Conservation (phyloP, 2,113 vertebrate species). For the Misgurnus anguillicaudatus region DNA sequence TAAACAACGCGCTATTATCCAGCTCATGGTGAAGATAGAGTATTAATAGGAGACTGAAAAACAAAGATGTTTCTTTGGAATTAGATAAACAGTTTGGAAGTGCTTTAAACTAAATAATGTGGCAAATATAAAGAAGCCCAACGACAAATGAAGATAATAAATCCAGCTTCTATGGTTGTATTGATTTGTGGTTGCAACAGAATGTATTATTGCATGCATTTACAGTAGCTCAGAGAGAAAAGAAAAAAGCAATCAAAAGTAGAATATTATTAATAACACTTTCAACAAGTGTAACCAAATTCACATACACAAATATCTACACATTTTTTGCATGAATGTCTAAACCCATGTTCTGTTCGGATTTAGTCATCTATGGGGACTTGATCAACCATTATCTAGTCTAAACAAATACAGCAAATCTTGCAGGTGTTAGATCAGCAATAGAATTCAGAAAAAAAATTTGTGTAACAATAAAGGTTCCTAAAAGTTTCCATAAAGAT, state of each 20-base stretch:
- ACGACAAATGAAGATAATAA: not conserved
- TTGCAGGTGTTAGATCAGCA: too few relatives aligned
- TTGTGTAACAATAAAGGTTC: too few relatives aligned
- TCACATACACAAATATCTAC: not conserved
- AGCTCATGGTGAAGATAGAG: not conserved
- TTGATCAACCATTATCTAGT: too few relatives aligned
- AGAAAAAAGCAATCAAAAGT: not conserved
- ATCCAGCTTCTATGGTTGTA: not conserved
- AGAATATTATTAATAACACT: constrained; percentile 4
- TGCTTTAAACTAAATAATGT: not conserved
- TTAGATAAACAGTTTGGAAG: constrained; percentile 9
- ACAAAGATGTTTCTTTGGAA: constrained; percentile 11
- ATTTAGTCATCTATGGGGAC: too few relatives aligned
- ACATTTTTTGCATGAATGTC: not conserved
- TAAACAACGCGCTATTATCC: constrained; percentile 3
- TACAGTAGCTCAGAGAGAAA: not conserved
- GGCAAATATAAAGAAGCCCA: not conserved
- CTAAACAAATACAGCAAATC: too few relatives aligned
- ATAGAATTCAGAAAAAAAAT: too few relatives aligned
- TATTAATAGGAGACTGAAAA: constrained; percentile 4
- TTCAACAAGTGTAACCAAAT: constrained; percentile 10
- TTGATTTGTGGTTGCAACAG: not conserved
- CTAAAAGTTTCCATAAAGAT: too few relatives aligned
- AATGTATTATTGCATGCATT: not conserved
- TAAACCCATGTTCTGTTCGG: not conserved